A percentile compares a stretch with the other conserved stretches of the same genome.
phyloP scores from a whole-genome alignment of 2,113 vertebrate genomes.

The Shinisaurus crocodilurus region DNA sequence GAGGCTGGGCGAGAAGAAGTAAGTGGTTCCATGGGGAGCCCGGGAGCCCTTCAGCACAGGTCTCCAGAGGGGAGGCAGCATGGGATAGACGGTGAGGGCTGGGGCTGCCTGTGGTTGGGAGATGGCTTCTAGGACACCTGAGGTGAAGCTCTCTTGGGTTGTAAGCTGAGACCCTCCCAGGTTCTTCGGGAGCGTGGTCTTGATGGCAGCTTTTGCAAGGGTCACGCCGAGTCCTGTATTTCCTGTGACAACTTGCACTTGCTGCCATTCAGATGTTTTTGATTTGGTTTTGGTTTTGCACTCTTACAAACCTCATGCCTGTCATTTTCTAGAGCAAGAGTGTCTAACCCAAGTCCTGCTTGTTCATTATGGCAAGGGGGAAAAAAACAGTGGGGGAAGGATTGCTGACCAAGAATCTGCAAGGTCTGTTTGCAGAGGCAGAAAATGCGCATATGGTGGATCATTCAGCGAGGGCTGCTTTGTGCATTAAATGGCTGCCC shows the following conservation, averaged over 20 bases:
- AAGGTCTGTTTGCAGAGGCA: background rate
- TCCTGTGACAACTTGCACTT: background rate
- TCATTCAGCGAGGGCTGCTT: background rate
- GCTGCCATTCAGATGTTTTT: background rate
- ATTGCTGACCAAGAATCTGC: background rate
- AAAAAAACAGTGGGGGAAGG: background rate
- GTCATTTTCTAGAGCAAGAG: background rate
- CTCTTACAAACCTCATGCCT: background rate
- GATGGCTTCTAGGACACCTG: background rate
- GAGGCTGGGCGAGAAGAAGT: background rate
- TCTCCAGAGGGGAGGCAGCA: background rate
- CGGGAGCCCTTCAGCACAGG: background rate
- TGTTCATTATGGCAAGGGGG: background rate
- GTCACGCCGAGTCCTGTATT: slow-evolving; percentile 1
- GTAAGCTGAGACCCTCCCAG: background rate
- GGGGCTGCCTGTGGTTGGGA: background rate
- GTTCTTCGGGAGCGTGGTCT: background rate
- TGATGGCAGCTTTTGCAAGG: background rate
- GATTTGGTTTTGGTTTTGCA: background rate
- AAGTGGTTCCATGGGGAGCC: background rate
- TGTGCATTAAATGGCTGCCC: background rate
- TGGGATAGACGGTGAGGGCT: slow-evolving; percentile 24
- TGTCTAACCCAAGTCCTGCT: background rate
- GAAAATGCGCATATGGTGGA: background rate
- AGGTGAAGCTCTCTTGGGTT: background rate